phyloP scores from a whole-genome alignment of 1,140 invertebrate species.

The Heterodera schachtii region DNA sequence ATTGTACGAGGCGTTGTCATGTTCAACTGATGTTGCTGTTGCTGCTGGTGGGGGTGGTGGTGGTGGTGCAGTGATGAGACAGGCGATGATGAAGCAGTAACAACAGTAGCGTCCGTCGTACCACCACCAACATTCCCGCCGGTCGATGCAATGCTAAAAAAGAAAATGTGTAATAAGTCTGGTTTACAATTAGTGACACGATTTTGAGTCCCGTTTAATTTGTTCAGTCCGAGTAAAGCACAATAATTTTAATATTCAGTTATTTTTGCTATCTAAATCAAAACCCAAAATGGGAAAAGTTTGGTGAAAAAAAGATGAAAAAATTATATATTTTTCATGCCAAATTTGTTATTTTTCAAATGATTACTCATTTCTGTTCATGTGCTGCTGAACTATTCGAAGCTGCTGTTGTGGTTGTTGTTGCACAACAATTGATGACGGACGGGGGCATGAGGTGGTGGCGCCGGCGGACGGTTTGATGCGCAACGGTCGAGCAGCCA shows the following conservation, averaged over 20 bases:
- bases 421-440: neutral
- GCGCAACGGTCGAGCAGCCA: neutral
- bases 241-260: no score
- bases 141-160: no score
- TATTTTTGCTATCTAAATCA: no score
- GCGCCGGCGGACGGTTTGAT: neutral
- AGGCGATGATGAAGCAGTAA: neutral
- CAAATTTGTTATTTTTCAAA: no score
- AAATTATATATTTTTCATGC: no score
- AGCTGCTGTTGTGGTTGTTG: neutral
- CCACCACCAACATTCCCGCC: neutral
- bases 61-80: neutral
- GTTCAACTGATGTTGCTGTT: neutral
- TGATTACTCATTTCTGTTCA: neutral
- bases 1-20: neutral
- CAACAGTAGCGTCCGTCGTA: neutral
- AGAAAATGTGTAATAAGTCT: no score
- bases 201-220: no score
- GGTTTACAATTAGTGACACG: no score
- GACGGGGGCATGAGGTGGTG: neutral
- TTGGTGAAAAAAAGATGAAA: no score
- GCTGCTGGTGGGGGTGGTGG: neutral
- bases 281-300: no score
- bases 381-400: neutral
- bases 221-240: no score